A percentile compares a stretch with the other conserved stretches of the same genome.
Conservation (phyloP, 2,888 invertebrate species). For the Hemistola chrysoprasaria region DNA sequence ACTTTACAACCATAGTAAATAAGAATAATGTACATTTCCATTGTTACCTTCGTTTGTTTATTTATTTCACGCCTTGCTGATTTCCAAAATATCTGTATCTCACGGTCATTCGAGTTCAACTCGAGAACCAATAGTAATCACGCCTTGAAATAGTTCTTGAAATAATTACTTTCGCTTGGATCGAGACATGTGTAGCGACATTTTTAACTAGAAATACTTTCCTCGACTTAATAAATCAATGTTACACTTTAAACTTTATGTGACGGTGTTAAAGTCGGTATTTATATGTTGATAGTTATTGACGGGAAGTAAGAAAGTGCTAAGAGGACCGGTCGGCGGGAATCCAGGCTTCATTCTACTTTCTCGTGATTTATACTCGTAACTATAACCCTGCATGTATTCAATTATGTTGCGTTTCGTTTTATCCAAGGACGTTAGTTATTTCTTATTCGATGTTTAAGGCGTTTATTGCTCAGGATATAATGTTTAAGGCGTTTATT, state of each 20-base stretch:
- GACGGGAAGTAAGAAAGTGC: constrained; percentile 24
- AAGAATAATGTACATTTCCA: too few relatives aligned
- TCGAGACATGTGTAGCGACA: constrained; percentile 8
- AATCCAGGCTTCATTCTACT: constrained; percentile 28
- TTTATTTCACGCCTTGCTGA: too few relatives aligned
- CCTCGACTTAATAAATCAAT: constrained; percentile 10
- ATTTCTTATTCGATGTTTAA: constrained; percentile 3
- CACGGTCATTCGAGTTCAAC: too few relatives aligned
- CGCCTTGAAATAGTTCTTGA: constrained; percentile 3
- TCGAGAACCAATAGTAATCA: constrained; percentile 5
- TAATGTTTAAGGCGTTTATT: too few relatives aligned
- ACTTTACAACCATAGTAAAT: too few relatives aligned
- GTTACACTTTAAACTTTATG: constrained; percentile 1
- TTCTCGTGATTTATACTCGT: constrained; percentile 31
- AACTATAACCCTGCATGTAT: constrained; percentile 13
- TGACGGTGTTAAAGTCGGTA: constrained; percentile 1
- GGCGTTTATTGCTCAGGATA: too few relatives aligned
- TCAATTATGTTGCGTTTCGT: constrained; percentile 10
- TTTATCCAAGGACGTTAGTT: constrained; percentile 20
- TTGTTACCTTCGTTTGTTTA: too few relatives aligned
- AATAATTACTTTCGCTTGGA: constrained; percentile 14
- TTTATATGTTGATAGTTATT: constrained; percentile 1
- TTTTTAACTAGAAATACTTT: constrained; percentile 18
- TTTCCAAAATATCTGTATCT: too few relatives aligned
- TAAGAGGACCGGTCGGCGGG: constrained; percentile 16